These are phyloP conservation scores for Phengaris alcon DNA, from an alignment of 2,888 invertebrate species.

Conservation along the genomic window DNA sequence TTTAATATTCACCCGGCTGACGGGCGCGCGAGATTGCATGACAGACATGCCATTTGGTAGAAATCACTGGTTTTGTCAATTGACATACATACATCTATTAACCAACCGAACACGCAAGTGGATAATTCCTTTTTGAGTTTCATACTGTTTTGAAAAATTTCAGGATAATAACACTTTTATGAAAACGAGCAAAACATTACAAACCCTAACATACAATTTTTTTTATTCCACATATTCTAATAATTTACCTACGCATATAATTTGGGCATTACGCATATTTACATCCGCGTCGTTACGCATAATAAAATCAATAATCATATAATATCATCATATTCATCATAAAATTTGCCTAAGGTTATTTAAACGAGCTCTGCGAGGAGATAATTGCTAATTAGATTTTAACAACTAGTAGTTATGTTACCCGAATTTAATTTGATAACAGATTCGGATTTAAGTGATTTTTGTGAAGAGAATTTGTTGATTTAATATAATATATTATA, in stretches of 20 bases:
- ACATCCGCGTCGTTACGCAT: too few relatives aligned
- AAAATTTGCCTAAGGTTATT: not conserved
- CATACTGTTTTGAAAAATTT: too few relatives aligned
- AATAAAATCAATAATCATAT: too few relatives aligned
- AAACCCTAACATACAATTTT: too few relatives aligned
- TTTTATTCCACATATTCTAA: too few relatives aligned
- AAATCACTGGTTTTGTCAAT: not conserved
- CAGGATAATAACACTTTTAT: too few relatives aligned
- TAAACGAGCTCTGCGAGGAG: not conserved
- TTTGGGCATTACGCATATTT: too few relatives aligned
- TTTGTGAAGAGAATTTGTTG: not conserved
- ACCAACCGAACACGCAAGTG: too few relatives aligned
- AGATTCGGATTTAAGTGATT: not conserved
- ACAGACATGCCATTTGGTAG: not conserved
- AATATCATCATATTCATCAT: not conserved
- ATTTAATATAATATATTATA: not conserved
- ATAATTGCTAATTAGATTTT: not conserved
- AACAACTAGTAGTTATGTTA: not conserved
- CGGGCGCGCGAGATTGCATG: not conserved
- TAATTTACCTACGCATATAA: too few relatives aligned
- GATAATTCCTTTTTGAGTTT: too few relatives aligned
- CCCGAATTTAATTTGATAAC: not conserved
- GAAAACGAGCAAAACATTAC: too few relatives aligned
- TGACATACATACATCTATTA: too few relatives aligned
- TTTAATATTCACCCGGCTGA: constrained; percentile 10